These are phyloP conservation scores for Thaumetopoea pityocampa DNA, from an alignment of 1,140 invertebrate genomes.

Conservation along the genomic window DNA sequence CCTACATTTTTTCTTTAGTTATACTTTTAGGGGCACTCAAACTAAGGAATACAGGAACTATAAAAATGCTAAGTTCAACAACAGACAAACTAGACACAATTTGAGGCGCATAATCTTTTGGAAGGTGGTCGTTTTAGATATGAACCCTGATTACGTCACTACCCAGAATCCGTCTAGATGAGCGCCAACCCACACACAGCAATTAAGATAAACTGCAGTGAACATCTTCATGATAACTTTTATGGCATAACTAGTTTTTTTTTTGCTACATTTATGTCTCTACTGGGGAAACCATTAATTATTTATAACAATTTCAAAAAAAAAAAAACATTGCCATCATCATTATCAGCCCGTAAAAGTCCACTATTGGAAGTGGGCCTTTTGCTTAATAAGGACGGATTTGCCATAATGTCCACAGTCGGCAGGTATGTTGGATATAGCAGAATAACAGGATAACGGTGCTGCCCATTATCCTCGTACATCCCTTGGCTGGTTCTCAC, in stretches of 20 bases:
- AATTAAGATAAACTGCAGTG: constrained; percentile 32
- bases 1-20: too few relatives aligned
- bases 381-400: too few relatives aligned
- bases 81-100: constrained; percentile 8
- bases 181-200: constrained; percentile 22
- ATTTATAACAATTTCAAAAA: neutral
- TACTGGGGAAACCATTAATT: neutral
- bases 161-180: constrained; percentile 37
- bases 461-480: too few relatives aligned
- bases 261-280: constrained; percentile 5
- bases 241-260: constrained; percentile 10
- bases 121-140: constrained; percentile 27
- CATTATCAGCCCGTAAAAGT: constrained; percentile 13
- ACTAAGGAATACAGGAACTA: too few relatives aligned
- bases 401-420: too few relatives aligned
- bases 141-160: constrained; percentile 31
- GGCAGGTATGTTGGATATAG: too few relatives aligned
- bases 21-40: too few relatives aligned
- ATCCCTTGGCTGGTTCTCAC: too few relatives aligned
- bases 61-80: too few relatives aligned
- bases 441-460: too few relatives aligned
- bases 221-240: constrained; percentile 13
- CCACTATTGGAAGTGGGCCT: too few relatives aligned
- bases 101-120: neutral
- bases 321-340: neutral